phyloP scores from a whole-genome alignment of 1,140 invertebrate genomes.

The Apocrypta bakeri region DNA sequence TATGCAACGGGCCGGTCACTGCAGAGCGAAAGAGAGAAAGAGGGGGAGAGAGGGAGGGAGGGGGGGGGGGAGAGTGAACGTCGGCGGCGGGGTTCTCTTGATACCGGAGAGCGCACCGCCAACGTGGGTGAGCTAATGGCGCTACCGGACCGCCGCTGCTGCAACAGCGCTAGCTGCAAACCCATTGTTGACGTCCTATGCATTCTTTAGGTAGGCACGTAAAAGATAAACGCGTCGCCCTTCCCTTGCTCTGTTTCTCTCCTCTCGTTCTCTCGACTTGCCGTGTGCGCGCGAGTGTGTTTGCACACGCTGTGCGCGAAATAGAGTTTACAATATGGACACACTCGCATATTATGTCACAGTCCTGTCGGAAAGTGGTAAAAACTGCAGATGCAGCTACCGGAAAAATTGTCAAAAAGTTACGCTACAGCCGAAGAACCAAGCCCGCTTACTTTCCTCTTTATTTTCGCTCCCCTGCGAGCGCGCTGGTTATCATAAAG shows the following conservation, averaged over 20 bases:
- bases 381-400: not conserved
- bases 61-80: not conserved
- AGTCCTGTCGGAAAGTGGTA: not conserved
- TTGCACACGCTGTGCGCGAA: not conserved
- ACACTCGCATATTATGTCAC: not conserved
- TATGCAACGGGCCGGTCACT: conserved; percentile 42
- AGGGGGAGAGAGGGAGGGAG: not conserved
- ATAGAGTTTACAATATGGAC: not conserved
- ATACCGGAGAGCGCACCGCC: conserved; percentile 48
- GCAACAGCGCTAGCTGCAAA: conserved; percentile 31
- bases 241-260: not conserved
- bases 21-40: not conserved
- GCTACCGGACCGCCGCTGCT: conserved; percentile 38
- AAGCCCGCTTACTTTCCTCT: not conserved
- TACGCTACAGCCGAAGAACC: not conserved
- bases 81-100: conserved; percentile 38
- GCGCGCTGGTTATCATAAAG: not conserved
- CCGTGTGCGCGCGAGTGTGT: not conserved
- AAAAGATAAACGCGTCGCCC: conserved; percentile 49
- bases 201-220: conserved; percentile 50
- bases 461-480: not conserved
- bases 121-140: conserved; percentile 52
- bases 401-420: conserved; percentile 45
- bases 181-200: conserved; percentile 53
- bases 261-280: not conserved